A percentile compares a stretch with the other conserved stretches of the same genome.
Evolutionary conservation across 2,888 invertebrate species (phyloP).

Genomic region (Pseudoips prasinana): DNA sequence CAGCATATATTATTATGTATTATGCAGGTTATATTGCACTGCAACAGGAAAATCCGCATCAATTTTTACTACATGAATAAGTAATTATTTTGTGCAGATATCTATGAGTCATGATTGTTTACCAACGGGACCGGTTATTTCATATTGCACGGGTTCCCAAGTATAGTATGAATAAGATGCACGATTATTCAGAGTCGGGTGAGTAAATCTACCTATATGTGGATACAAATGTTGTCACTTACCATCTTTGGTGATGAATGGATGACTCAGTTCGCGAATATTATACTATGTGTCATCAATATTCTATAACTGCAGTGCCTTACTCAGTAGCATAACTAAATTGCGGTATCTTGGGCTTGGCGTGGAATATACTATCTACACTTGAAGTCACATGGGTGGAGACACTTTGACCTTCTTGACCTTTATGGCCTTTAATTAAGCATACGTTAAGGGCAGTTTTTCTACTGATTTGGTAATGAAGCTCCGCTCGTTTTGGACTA

Average conservation of each 20-base stretch:
- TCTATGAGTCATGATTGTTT: slow-evolving; percentile 56
- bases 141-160: slow-evolving; percentile 57
- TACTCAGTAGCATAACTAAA: not conserved
- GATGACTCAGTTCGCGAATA: slow-evolving; percentile 38
- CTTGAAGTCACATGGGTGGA: too few relatives aligned
- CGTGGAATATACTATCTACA: too few relatives aligned
- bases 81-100: slow-evolving; percentile 41
- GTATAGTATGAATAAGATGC: slow-evolving; percentile 57
- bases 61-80: slow-evolving; percentile 40
- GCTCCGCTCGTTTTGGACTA: too few relatives aligned
- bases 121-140: slow-evolving; percentile 54
- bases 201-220: slow-evolving; percentile 46
- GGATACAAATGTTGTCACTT: slow-evolving; percentile 39
- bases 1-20: too few relatives aligned
- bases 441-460: too few relatives aligned
- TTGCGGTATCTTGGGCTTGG: not conserved
- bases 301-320: slow-evolving; percentile 20
- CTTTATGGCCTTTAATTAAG: too few relatives aligned
- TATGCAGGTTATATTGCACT: slow-evolving; percentile 21
- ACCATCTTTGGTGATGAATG: slow-evolving; percentile 52
- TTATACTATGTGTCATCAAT: slow-evolving; percentile 25
- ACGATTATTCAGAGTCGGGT: slow-evolving; percentile 43
- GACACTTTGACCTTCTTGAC: too few relatives aligned
- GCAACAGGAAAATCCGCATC: slow-evolving; percentile 46
- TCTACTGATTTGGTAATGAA: too few relatives aligned